Base-by-base conservation (phyloP, 1,140 invertebrate species). In the Apis florea region DNA sequence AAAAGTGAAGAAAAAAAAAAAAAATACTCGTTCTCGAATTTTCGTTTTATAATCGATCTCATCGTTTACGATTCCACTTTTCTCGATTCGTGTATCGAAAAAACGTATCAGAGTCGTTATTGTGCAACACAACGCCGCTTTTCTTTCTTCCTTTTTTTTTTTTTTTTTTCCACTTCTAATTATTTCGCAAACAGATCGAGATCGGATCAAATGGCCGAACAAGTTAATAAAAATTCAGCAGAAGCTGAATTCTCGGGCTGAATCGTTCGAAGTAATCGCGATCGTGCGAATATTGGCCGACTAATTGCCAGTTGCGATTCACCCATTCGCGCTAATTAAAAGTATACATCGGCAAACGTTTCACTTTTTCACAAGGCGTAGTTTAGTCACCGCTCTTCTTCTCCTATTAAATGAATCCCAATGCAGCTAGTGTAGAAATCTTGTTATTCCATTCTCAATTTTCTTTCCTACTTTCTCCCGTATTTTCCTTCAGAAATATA, bases 321-420 rank as follows among this genome's bases (percentile, higher is more conserved):
- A 47, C 19, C 21, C 4, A 13, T 19, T 21, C 4, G 56, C 19
- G 56, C 19, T 73, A 73, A 61, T 73, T 61, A 59, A 73, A 73
- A 59, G 54, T 73, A 73, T 56, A 73, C 53, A 73, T 40, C 56
- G 31, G 49, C 64, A n/a, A 49, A 67, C 64, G 31, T 66, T 66
- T 40, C 31, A 4, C 31, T 68, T 68, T 56, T n/a, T 71, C 56
- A 21, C 51, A 24, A 19, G 24, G 47, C n/a, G 24, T 47, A 24
- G 47, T 68, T 24, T n/a, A 17, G 66, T 8, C 19, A n/a, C 11
- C 6, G 63, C 17, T 21, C n/a, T 40, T 26, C 31, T 40, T 21
- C 19, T 66, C 21, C 24, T 26, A 53, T 51, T n/a, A 70, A n/a
- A 53, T 17, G 47, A 70, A 24, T 15, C 40, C 58, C 11, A 11